Evolutionary conservation across 1,140 invertebrate species (phyloP).

Genomic region (Popillia japonica): DNA sequence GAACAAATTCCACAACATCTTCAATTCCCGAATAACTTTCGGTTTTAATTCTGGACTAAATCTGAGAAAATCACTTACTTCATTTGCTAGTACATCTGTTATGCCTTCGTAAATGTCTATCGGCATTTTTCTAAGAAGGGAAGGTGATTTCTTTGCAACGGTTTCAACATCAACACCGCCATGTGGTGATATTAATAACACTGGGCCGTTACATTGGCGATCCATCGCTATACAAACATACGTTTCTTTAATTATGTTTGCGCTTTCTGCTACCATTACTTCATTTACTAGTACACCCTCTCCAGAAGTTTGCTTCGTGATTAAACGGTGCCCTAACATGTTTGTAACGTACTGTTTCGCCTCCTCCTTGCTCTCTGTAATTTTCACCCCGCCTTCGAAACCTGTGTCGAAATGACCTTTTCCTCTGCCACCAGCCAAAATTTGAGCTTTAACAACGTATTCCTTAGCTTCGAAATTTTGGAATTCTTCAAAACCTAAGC

Average conservation of each 20-base stretch:
- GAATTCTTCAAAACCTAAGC: neutral
- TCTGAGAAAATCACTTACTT: neutral
- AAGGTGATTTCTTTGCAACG: conserved; percentile 7
- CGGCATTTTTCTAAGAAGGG: conserved; percentile 12
- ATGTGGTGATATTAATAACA: neutral
- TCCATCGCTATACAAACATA: neutral
- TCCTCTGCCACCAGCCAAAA: conserved; percentile 15
- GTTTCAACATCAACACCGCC: conserved; percentile 13
- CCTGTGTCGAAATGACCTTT: conserved; percentile 17
- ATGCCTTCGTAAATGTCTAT: conserved; percentile 20
- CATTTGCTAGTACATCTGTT: neutral
- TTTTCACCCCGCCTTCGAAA: conserved; percentile 2
- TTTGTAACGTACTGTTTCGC: neutral
- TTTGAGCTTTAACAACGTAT: conserved; percentile 23
- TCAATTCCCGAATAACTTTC: neutral
- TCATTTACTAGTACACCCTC: neutral
- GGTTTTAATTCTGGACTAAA: neutral
- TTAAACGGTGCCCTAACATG: conserved; percentile 32
- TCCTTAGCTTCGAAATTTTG: neutral
- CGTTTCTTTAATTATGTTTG: neutral
- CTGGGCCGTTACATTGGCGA: neutral
- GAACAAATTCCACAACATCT: conserved; percentile 40
- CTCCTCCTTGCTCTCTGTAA: neutral
- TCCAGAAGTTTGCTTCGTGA: conserved; percentile 19
- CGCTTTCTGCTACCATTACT: conserved; percentile 12